Evolutionary conservation across 2,113 vertebrate species (phyloP).

Genomic region (Dissostichus mawsoni): DNA sequence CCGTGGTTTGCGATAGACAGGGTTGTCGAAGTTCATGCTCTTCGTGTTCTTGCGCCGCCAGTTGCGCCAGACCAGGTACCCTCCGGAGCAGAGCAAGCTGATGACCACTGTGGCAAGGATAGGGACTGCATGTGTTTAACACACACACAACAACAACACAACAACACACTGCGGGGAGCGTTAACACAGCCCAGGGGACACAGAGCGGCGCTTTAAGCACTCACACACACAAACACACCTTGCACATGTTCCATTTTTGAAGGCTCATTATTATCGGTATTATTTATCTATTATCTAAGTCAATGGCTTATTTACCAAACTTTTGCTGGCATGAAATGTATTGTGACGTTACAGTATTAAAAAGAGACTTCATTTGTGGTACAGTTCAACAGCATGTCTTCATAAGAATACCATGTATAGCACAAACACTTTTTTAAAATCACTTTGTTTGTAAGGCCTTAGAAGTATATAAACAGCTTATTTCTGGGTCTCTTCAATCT

Average conservation of each 20-base stretch:
- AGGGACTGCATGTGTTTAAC: constrained; percentile 89
- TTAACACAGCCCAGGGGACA: constrained; percentile 87
- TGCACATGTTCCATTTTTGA: constrained; percentile 32
- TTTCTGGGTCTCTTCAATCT: neutral
- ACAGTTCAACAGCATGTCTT: neutral
- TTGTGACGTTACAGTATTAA: neutral
- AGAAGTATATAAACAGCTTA: neutral
- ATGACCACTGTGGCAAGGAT: constrained; percentile 92
- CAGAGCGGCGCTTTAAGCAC: constrained; percentile 78
- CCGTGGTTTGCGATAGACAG: constrained; percentile 97
- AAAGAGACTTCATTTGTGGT: neutral
- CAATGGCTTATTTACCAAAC: too few species aligned
- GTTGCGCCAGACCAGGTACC: constrained; percentile 98
- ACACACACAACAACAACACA: constrained; percentile 85
- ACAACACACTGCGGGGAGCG: too few species aligned
- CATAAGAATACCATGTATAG: neutral
- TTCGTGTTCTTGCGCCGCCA: constrained; percentile 99
- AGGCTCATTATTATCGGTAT: constrained; percentile 59
- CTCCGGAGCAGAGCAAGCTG: constrained; percentile 91
- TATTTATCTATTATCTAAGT: neutral
- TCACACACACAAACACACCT: constrained; percentile 38
- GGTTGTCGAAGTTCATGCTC: constrained; percentile 99
- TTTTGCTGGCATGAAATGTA: too few species aligned
- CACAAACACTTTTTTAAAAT: neutral
- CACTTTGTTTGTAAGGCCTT: neutral